phyloP scores from a whole-genome alignment of 2,113 vertebrate genomes.

The Oreochromis spilurus region DNA sequence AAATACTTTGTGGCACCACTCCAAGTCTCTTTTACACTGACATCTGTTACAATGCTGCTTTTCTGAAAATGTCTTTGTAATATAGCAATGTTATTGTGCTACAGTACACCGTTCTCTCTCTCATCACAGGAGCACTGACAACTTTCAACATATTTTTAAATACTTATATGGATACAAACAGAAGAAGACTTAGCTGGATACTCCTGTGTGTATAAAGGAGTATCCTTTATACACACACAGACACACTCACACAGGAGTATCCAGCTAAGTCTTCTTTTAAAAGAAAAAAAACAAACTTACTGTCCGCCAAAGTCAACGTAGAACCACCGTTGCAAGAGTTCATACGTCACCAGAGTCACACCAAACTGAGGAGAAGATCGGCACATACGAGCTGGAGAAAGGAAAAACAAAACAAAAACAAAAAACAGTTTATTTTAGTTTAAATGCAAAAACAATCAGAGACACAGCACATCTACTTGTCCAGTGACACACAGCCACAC shows the following conservation, averaged over 20 bases:
- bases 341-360: conserved; percentile 94
- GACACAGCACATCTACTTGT: fast-evolving
- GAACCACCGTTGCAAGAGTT: conserved; percentile 95
- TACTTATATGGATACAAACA: neutral
- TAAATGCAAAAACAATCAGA: neutral
- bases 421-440: neutral
- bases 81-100: neutral
- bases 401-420: neutral
- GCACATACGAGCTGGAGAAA: conserved; percentile 87
- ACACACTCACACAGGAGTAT: neutral
- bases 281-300: conserved; percentile 68
- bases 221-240: neutral
- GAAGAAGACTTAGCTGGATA: neutral
- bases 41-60: neutral
- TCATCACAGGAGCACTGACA: neutral
- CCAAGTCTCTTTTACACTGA: neutral
- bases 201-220: neutral
- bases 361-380: conserved; percentile 97
- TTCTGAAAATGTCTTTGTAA: neutral
- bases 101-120: fast-evolving
- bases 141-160: neutral
- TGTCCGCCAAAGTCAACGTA: conserved; percentile 94
- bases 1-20: neutral
- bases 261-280: neutral
- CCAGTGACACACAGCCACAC: neutral